Percentiles rank a stretch among this genome's conserved stretches.
Evolutionary conservation across 2,888 invertebrate species (phyloP).

Genomic region (Oegoconia quadripuncta): DNA sequence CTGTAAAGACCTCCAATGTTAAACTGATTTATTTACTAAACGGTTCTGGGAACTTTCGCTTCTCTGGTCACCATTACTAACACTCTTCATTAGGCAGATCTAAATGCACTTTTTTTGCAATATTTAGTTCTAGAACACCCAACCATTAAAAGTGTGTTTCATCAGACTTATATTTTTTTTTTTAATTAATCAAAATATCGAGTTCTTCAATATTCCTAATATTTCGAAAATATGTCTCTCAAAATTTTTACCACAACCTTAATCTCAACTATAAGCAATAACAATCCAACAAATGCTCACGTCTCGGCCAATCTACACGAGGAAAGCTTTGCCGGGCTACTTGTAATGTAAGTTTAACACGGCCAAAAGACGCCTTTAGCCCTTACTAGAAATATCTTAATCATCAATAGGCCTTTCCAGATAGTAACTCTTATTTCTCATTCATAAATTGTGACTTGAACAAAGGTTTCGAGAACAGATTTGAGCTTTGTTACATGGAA

Average conservation of each 20-base stretch:
- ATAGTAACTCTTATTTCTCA: too few relatives aligned
- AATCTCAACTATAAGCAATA: constrained; percentile 68
- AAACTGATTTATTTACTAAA: too few relatives aligned
- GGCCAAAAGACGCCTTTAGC: not conserved
- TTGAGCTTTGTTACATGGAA: too few relatives aligned
- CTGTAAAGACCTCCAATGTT: too few relatives aligned
- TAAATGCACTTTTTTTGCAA: too few relatives aligned
- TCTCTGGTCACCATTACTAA: too few relatives aligned
- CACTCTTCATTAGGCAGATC: too few relatives aligned
- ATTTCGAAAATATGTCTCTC: constrained; percentile 75
- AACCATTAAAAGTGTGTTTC: constrained; percentile 51
- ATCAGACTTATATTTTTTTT: constrained; percentile 57
- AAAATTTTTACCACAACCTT: constrained; percentile 76
- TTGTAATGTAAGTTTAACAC: not conserved
- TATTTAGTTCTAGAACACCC: constrained; percentile 20
- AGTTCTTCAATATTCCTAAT: constrained; percentile 64
- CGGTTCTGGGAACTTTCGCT: too few relatives aligned
- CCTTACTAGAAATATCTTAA: not conserved
- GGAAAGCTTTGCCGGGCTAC: constrained; percentile 40
- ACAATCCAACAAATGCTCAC: constrained; percentile 60
- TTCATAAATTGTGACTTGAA: too few relatives aligned
- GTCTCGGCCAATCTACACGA: constrained; percentile 46
- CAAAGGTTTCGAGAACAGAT: constrained; percentile 3
- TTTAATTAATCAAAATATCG: constrained; percentile 61
- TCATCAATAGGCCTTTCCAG: too few relatives aligned